These are phyloP conservation scores for Archilochus colubris DNA, from an alignment of 2,113 vertebrate genomes.

Conservation along the genomic window DNA sequence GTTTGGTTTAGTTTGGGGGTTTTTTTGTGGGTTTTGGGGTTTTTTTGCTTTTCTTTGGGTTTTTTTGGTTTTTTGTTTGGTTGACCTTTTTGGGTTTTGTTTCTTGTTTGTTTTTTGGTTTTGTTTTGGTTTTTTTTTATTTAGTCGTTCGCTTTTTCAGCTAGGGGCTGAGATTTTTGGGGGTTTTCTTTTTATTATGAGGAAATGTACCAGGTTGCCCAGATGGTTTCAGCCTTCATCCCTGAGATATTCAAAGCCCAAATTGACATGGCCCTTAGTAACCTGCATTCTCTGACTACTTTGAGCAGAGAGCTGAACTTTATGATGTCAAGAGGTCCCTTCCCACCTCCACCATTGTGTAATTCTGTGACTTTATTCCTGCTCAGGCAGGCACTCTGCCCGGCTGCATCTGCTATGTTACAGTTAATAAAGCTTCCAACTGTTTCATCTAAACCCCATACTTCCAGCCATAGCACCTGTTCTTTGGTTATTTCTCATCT, in stretches of 20 bases:
- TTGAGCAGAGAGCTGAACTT: neutral
- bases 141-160: neutral
- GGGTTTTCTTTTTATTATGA: no score
- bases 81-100: no score
- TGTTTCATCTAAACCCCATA: conserved; percentile 12
- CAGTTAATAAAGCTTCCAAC: conserved; percentile 18
- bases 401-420: neutral
- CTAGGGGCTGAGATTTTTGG: no score
- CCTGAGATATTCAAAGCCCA: neutral
- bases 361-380: neutral
- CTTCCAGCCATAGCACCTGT: conserved; percentile 30
- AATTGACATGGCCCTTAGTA: accelerated
- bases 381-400: neutral
- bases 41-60: no score
- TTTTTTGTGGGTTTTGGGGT: no score
- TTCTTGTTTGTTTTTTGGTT: no score
- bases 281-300: neutral
- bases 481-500: conserved; percentile 45
- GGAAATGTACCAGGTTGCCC: neutral
- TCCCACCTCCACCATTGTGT: neutral
- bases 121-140: no score
- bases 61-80: no score
- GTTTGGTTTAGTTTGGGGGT: no score
- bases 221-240: neutral
- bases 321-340: neutral